Evolutionary conservation across 2,888 invertebrate genomes (phyloP), one percentile per base, ranked within the genome.

Genomic region (Latrodectus hesperus): DNA sequence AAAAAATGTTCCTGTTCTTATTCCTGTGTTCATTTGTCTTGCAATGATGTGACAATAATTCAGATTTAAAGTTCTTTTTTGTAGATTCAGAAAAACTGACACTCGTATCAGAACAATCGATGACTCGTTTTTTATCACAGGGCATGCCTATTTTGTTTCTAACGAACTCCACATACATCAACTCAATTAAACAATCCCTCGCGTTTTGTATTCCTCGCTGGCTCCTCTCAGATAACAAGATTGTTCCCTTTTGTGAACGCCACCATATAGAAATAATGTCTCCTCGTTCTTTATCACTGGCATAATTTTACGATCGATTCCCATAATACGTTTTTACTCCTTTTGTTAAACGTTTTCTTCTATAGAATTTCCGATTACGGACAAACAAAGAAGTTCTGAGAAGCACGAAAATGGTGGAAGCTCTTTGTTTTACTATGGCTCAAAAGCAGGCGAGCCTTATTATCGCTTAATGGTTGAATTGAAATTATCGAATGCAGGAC

Each of bases 241-340:
- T 60, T 60, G 60, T 60, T 60, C 12, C 60, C 60, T 6, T 60
- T 60, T 60, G 60, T n/a, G 60, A 60, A 60, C 10, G n/a, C 60
- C 0, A 60, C 60, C 60, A 60, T 60, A 60, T 60, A 12, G 60
- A 10, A 60, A 60, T 14, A 60, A 60, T 16, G n/a, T 16, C 6
- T 12, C 12, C n/a, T 60, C 60, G 12, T 16, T 60, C 60, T 16
- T n/a, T 60, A 60, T 60, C 60, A 9, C 11, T 60, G 73, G 55
- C 72, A 84, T 84, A 78, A 84, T 84, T 84, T 78, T 74, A 84
- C 78, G 84, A 84, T 78, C 78, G 11, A 84, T 67, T 81, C 81
- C 12, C 9, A 72, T 80, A 80, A 80, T 84, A 60, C 26, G 77
- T 60, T 72, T 60, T 64, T 65, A 17, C 49, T 26, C 71, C 78